Evolutionary conservation across 2,113 vertebrate genomes (phyloP).

Genomic region (Bungarus multicinctus): DNA sequence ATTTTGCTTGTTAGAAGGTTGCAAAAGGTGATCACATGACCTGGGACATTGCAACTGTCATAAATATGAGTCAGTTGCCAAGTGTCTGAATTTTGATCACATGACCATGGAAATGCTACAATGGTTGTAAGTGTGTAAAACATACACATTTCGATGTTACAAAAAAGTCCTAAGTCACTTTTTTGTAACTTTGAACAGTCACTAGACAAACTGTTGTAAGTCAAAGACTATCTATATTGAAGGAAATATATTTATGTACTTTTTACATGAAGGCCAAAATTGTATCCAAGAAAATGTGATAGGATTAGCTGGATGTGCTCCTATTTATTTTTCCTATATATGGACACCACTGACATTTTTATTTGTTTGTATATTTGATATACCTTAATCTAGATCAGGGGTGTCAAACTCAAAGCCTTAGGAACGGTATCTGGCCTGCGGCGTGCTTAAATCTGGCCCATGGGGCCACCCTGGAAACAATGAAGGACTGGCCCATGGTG

Average conservation of each 20-base stretch:
- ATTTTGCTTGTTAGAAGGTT: background rate
- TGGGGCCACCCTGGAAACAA: no score
- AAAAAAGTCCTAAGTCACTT: background rate
- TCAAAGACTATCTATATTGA: background rate
- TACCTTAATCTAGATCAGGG: background rate
- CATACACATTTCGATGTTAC: background rate
- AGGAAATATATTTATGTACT: background rate
- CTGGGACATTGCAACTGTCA: background rate
- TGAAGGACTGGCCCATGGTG: no score
- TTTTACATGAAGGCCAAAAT: background rate
- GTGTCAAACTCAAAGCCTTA: no score
- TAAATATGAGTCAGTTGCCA: background rate
- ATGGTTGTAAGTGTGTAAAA: background rate
- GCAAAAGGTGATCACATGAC: background rate
- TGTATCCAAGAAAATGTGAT: background rate
- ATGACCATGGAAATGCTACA: background rate
- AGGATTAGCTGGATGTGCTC: background rate
- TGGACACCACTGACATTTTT: background rate
- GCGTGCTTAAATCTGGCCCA: no score
- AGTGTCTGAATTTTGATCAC: background rate
- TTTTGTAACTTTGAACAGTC: background rate
- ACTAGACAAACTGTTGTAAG: background rate
- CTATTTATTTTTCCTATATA: background rate
- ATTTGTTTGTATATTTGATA: background rate
- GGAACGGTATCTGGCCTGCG: no score